phyloP scores from a whole-genome alignment of 2,113 vertebrate species.

The Plectropomus leopardus region DNA sequence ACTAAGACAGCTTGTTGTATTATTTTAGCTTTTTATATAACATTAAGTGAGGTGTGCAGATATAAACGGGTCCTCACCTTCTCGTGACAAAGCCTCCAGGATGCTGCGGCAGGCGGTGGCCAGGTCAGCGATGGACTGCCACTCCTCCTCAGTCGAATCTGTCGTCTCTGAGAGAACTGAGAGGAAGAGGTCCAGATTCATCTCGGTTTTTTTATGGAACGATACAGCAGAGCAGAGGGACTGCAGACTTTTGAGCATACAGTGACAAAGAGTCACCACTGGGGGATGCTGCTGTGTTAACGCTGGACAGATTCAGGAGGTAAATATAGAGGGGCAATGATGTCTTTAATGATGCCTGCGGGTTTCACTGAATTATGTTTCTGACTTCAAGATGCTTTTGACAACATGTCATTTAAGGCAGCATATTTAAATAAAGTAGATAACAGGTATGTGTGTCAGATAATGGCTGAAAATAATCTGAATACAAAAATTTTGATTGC shows the following conservation, averaged over 20 bases:
- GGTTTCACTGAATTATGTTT: neutral
- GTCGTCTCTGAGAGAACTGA: slow-evolving; percentile 89
- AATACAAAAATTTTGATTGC: neutral
- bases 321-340: neutral
- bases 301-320: neutral
- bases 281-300: slow-evolving; percentile 63
- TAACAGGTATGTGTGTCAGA: neutral
- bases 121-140: slow-evolving; percentile 92
- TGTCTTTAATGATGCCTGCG: neutral
- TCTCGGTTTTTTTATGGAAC: neutral
- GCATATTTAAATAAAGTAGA: neutral
- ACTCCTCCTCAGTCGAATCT: slow-evolving; percentile 90
- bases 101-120: slow-evolving; percentile 91
- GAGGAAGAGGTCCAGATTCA: neutral
- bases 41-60: neutral
- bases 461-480: neutral
- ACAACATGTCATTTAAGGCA: neutral
- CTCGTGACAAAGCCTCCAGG: slow-evolving; percentile 89
- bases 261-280: slow-evolving; percentile 66
- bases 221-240: slow-evolving; percentile 1
- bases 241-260: slow-evolving; percentile 20
- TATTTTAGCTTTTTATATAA: neutral
- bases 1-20: neutral
- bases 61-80: slow-evolving; percentile 83
- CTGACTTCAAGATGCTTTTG: slow-evolving; percentile 7